phyloP scores from a whole-genome alignment of 1,140 invertebrate genomes.

The Microplitis mediator region DNA sequence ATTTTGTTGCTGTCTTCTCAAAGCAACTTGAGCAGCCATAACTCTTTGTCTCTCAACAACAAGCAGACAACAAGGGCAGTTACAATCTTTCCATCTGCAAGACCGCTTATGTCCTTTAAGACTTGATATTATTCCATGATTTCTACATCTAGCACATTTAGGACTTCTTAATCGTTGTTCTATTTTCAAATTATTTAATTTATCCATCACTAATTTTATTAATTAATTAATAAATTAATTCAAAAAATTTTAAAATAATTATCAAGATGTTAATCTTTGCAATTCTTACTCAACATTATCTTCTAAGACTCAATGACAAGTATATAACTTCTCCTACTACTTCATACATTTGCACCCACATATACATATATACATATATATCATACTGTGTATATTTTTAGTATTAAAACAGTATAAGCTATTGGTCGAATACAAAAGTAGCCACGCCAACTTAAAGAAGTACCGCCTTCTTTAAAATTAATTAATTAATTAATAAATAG shows the following conservation, averaged over 20 bases:
- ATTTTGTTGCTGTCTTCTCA: slow-evolving; percentile 70
- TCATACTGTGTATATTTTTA: slow-evolving; percentile 42
- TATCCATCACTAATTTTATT: background rate
- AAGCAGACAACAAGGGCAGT: slow-evolving; percentile 84
- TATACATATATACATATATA: too few relatives aligned
- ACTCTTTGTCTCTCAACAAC: slow-evolving; percentile 86
- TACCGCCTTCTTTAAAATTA: slow-evolving; percentile 14
- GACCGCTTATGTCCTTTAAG: slow-evolving; percentile 86
- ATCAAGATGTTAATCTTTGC: too few relatives aligned
- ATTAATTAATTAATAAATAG: slow-evolving; percentile 31
- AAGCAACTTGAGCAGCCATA: slow-evolving; percentile 80
- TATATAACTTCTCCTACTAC: too few relatives aligned
- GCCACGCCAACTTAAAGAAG: slow-evolving; percentile 41
- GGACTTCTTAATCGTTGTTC: slow-evolving; percentile 70
- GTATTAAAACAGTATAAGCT: slow-evolving; percentile 21
- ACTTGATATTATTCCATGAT: slow-evolving; percentile 88
- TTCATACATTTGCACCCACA: too few relatives aligned
- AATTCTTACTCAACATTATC: too few relatives aligned
- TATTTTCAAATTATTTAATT: background rate
- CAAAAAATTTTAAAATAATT: too few relatives aligned
- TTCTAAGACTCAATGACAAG: too few relatives aligned
- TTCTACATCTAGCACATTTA: slow-evolving; percentile 87
- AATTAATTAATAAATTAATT: background rate
- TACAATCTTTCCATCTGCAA: slow-evolving; percentile 80
- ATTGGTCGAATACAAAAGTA: slow-evolving; percentile 41